Conservation (phyloP, 2,113 vertebrate genomes). For the Rhinolophus ferrumequinum region DNA sequence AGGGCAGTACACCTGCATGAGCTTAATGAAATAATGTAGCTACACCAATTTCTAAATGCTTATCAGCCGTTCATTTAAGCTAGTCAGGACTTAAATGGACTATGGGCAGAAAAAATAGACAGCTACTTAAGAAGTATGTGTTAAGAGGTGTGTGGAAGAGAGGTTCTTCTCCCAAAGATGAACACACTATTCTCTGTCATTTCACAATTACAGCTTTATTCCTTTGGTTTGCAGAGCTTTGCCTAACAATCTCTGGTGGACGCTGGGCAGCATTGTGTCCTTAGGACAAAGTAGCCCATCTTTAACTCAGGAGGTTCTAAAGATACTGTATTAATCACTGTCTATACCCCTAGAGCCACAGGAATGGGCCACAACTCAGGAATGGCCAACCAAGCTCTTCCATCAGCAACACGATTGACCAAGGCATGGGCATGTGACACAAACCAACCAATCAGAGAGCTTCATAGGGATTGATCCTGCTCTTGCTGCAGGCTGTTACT, state of each 20-base stretch:
- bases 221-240: neutral
- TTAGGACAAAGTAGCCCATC: neutral
- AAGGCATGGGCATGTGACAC: accelerated
- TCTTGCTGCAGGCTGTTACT: neutral
- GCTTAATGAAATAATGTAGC: neutral
- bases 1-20: too few species aligned
- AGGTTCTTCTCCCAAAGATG: neutral
- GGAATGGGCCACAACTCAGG: neutral
- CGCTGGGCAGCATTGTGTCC: neutral
- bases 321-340: neutral
- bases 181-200: neutral
- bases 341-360: neutral
- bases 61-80: neutral
- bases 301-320: neutral
- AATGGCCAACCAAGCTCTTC: neutral
- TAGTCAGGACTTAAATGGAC: neutral
- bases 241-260: neutral
- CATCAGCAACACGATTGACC: neutral
- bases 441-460: neutral
- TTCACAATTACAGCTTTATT: too few species aligned
- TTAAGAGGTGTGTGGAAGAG: neutral
- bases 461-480: neutral
- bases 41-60: neutral
- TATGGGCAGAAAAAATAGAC: neutral
- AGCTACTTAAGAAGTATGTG: neutral